These are phyloP conservation scores for Mimas tiliae DNA, from an alignment of 2,888 invertebrate species.

Conservation along the genomic window DNA sequence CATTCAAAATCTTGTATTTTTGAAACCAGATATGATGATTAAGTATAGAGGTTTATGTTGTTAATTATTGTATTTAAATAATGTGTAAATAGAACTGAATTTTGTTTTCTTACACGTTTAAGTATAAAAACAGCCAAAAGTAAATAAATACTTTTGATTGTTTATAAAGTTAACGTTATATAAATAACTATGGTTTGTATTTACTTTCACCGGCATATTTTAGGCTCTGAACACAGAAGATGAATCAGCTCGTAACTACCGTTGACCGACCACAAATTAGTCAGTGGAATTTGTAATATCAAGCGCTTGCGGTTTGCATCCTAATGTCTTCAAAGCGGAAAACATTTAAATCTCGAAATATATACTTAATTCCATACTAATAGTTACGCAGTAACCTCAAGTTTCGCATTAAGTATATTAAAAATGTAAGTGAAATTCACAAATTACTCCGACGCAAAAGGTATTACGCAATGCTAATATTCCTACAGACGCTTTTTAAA, in stretches of 20 bases:
- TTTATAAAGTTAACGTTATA: not conserved
- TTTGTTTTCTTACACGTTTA: too few species aligned
- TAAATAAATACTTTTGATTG: too few species aligned
- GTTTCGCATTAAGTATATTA: not conserved
- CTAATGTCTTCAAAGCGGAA: constrained; percentile 7
- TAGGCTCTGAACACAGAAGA: not conserved
- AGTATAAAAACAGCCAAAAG: too few species aligned
- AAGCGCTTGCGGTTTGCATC: constrained; percentile 21
- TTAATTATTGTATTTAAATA: too few species aligned
- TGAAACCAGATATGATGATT: too few species aligned
- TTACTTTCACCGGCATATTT: not conserved
- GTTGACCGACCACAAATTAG: constrained; percentile 10
- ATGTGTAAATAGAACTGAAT: too few species aligned
- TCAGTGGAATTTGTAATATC: constrained; percentile 13
- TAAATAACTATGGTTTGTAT: not conserved
- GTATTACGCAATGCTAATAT: not conserved
- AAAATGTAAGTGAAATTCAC: not conserved
- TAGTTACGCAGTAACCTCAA: not conserved
- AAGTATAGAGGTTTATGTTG: too few species aligned
- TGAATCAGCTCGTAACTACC: constrained; percentile 4
- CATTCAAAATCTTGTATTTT: too few species aligned
- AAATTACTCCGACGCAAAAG: not conserved
- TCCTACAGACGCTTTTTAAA: not conserved
- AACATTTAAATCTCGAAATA: not conserved
- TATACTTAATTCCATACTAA: not conserved